A percentile compares a stretch with the other conserved stretches of the same genome.
These are phyloP conservation scores for Pungitius pungitius DNA, from an alignment of 2,113 vertebrate genomes.

Conservation along the genomic window DNA sequence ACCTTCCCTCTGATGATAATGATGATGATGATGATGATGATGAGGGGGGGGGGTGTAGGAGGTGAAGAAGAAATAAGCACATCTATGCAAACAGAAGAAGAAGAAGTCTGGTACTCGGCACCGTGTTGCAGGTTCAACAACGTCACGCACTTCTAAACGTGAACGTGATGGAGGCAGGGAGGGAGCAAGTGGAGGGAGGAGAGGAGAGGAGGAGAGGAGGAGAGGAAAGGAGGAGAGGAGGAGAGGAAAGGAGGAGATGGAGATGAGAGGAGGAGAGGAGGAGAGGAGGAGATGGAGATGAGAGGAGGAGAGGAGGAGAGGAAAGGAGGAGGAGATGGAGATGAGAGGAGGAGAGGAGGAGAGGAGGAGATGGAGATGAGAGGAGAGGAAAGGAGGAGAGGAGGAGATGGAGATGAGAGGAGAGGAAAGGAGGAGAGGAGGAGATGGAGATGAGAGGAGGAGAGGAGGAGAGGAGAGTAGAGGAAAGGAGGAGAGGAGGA, in stretches of 20 bases:
- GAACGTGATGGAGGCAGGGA: conserved; percentile 1
- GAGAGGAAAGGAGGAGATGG: neutral
- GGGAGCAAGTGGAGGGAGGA: conserved; percentile 19
- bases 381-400: neutral
- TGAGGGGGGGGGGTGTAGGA: conserved; percentile 1
- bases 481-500: neutral
- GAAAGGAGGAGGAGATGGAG: neutral
- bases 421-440: conserved; percentile 11
- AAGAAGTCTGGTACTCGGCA: conserved; percentile 71
- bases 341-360: neutral
- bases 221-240: neutral
- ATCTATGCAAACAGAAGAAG: conserved; percentile 70
- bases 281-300: conserved; percentile 17
- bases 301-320: neutral
- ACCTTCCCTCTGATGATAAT: no score
- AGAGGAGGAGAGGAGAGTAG: neutral
- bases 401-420: conserved; percentile 24
- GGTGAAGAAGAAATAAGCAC: conserved; percentile 38
- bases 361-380: neutral
- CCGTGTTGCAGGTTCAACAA: conserved; percentile 93
- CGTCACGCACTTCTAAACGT: conserved; percentile 5
- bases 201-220: neutral
- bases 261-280: neutral
- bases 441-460: neutral
- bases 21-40: no score